Conservation (phyloP, 1,140 invertebrate species). For the Macrocentrus cingulum region DNA sequence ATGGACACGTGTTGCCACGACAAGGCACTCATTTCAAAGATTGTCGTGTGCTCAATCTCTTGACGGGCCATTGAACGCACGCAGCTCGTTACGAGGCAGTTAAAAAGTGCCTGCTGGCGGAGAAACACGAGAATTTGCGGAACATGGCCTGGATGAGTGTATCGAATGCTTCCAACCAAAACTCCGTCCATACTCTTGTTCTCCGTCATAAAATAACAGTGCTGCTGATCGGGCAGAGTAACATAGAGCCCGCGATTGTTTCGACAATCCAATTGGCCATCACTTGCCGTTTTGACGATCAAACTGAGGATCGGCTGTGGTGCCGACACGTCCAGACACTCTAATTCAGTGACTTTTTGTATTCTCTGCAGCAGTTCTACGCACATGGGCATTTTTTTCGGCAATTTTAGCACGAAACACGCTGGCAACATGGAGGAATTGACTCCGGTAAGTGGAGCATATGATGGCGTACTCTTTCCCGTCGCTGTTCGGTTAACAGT, state of each 20-base stretch:
- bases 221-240: slow-evolving; percentile 86
- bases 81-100: slow-evolving; percentile 84
- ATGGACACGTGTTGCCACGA: slow-evolving; percentile 88
- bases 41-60: slow-evolving; percentile 78
- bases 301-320: slow-evolving; percentile 74
- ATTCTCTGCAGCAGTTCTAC: slow-evolving; percentile 72
- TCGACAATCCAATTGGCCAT: slow-evolving; percentile 68
- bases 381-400: slow-evolving; percentile 85
- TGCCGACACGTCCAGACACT: slow-evolving; percentile 66
- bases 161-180: slow-evolving; percentile 81
- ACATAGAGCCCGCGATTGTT: slow-evolving; percentile 77
- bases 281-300: slow-evolving; percentile 73
- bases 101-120: slow-evolving; percentile 89
- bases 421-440: slow-evolving; percentile 90
- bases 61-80: slow-evolving; percentile 69
- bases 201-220: slow-evolving; percentile 92
- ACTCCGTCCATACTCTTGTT: slow-evolving; percentile 77
- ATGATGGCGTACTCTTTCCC: slow-evolving; percentile 79
- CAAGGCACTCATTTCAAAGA: slow-evolving; percentile 88
- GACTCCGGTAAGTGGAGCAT: slow-evolving; percentile 73
- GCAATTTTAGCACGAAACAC: slow-evolving; percentile 85
- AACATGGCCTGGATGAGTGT: slow-evolving; percentile 93
- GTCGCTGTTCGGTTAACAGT: slow-evolving; percentile 71
- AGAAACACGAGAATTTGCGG: slow-evolving; percentile 82
- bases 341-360: slow-evolving; percentile 73